Percentiles rank a stretch among this genome's conserved stretches.
Conservation (phyloP, 1,140 invertebrate species). For the Drosophila athabasca region DNA sequence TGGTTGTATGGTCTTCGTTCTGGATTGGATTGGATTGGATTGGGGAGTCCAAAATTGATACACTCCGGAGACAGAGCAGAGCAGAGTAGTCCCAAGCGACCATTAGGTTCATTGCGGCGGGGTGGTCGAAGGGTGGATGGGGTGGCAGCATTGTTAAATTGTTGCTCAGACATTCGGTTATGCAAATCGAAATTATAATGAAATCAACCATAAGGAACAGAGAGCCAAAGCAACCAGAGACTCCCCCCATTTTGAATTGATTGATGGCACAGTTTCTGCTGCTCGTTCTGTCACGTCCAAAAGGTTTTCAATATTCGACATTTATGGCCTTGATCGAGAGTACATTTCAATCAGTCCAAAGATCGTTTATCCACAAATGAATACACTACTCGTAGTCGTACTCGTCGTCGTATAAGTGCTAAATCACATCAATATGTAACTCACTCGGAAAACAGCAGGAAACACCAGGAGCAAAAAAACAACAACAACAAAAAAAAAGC, state of each 20-base stretch:
- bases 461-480: slow-evolving; percentile 15
- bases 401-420: slow-evolving; percentile 55
- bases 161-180: slow-evolving; percentile 75
- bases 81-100: slow-evolving; percentile 48
- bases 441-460: slow-evolving; percentile 45
- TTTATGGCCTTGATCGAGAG: no score
- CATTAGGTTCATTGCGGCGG: not conserved
- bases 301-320: no score
- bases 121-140: not conserved
- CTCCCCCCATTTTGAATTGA: slow-evolving; percentile 16
- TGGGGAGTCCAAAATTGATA: slow-evolving; percentile 63
- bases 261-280: slow-evolving; percentile 20
- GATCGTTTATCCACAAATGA: slow-evolving; percentile 63
- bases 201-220: slow-evolving; percentile 67
- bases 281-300: slow-evolving; percentile 22
- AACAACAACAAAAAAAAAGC: slow-evolving; percentile 9
- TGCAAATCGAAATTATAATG: slow-evolving; percentile 82
- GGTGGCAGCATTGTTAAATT: slow-evolving; percentile 40
- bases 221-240: not conserved
- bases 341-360: no score
- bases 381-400: slow-evolving; percentile 2
- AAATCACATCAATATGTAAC: slow-evolving; percentile 83
- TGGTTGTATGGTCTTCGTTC: slow-evolving; percentile 18
- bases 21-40: not conserved
- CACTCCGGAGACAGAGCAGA: slow-evolving; percentile 48